These are phyloP conservation scores for Crocidura indochinensis DNA, from an alignment of 2,797 vertebrate genomes.

Conservation along the genomic window DNA sequence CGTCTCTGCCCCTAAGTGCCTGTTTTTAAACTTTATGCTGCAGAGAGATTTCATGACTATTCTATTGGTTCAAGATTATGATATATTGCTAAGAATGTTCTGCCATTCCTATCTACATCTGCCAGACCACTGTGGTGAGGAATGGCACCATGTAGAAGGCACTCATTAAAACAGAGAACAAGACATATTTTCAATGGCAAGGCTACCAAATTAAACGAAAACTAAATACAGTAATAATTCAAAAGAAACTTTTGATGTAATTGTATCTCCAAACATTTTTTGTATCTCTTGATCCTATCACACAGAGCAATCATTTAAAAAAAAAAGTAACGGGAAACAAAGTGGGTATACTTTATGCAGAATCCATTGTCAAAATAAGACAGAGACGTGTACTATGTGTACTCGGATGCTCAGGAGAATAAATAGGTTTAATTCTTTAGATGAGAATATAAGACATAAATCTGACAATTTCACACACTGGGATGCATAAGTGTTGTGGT, in stretches of 20 bases:
- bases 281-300: conserved; percentile 88
- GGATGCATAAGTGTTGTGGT: too few species aligned
- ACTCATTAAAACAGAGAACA: neutral
- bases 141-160: neutral
- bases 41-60: conserved; percentile 90
- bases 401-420: conserved; percentile 90
- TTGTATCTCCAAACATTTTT: conserved; percentile 86
- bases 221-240: conserved; percentile 85
- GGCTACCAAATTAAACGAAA: neutral
- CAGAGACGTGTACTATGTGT: conserved; percentile 90
- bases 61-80: conserved; percentile 79
- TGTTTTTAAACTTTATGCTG: conserved; percentile 89
- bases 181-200: neutral
- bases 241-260: conserved; percentile 89
- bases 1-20: too few species aligned
- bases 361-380: conserved; percentile 90
- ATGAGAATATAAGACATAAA: conserved; percentile 79
- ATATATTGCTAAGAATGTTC: neutral
- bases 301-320: conserved; percentile 89
- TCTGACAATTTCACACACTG: conserved; percentile 88
- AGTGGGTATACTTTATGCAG: conserved; percentile 89
- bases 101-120: neutral
- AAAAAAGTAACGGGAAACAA: conserved; percentile 90
- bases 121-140: neutral
- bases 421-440: conserved; percentile 85